Percentiles rank a stretch among this genome's conserved stretches.
phyloP scores from a whole-genome alignment of 2,113 vertebrate genomes.

The Mobula hypostoma region DNA sequence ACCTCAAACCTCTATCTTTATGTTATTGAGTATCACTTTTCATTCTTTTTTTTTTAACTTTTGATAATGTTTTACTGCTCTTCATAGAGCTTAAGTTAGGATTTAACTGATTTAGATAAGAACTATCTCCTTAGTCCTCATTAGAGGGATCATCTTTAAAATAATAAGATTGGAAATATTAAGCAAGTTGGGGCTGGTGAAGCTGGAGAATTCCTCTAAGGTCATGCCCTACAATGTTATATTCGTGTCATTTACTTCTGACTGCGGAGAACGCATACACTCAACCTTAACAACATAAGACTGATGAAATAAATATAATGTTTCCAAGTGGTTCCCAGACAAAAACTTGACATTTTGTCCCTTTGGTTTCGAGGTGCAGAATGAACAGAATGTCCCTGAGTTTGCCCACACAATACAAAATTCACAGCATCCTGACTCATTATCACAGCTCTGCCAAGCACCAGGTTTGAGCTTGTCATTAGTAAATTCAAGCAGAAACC shows the following conservation, averaged over 20 bases:
- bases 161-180: not conserved
- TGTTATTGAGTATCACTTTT: not conserved
- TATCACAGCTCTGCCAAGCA: conserved; percentile 18
- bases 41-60: not conserved
- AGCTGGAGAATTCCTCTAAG: not conserved
- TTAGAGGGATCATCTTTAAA: not conserved
- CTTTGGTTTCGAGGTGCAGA: not conserved
- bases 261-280: not conserved
- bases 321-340: not conserved
- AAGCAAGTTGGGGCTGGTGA: not conserved
- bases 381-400: conserved; percentile 22
- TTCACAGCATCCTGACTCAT: not conserved
- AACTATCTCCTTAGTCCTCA: not conserved
- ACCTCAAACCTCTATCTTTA: not conserved
- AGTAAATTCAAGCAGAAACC: not conserved
- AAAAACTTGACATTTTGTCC: not conserved
- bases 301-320: not conserved
- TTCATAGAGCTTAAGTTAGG: not conserved
- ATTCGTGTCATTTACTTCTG: not conserved
- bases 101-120: not conserved
- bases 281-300: not conserved
- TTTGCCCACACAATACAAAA: not conserved
- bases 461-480: conserved; percentile 12
- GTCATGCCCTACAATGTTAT: not conserved
- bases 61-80: not conserved